Evolutionary conservation across 2,797 vertebrate genomes (phyloP).

Genomic region (Cichlasoma orientale): DNA sequence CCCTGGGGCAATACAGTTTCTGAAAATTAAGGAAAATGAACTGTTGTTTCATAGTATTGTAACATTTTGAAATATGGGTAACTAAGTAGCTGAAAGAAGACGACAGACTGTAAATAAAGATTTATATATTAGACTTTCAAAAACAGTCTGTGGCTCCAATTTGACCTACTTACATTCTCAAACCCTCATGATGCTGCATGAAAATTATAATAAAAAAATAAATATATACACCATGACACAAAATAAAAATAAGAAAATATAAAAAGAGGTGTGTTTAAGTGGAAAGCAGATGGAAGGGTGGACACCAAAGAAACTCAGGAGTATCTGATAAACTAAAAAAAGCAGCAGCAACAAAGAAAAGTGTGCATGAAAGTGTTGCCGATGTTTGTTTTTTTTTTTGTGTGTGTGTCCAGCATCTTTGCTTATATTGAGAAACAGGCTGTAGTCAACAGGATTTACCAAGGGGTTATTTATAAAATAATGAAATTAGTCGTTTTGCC

Average conservation of each 20-base stretch:
- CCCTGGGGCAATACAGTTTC: constrained; percentile 81
- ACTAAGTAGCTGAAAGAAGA: too few relatives aligned
- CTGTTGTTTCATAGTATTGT: background rate
- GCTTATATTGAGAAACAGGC: background rate
- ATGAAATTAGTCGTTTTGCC: background rate
- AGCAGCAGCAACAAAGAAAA: too few relatives aligned
- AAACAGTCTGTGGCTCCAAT: background rate
- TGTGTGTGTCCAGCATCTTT: background rate
- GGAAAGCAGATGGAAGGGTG: background rate
- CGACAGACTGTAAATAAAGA: background rate
- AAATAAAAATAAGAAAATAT: background rate
- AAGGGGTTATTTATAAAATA: background rate
- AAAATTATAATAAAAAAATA: background rate
- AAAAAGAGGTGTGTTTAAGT: background rate
- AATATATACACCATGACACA: background rate
- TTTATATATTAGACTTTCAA: background rate
- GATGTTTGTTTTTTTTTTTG: background rate
- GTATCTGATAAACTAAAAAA: too few relatives aligned
- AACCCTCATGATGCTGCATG: background rate
- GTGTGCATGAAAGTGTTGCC: background rate
- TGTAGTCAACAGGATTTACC: background rate
- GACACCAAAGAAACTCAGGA: background rate
- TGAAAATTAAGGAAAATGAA: constrained; percentile 30
- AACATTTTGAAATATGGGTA: background rate
- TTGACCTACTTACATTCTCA: background rate